Evolutionary conservation across 2,113 vertebrate genomes (phyloP), one percentile per base, ranked within the genome.

Genomic region (Scartelaos histophorus): DNA sequence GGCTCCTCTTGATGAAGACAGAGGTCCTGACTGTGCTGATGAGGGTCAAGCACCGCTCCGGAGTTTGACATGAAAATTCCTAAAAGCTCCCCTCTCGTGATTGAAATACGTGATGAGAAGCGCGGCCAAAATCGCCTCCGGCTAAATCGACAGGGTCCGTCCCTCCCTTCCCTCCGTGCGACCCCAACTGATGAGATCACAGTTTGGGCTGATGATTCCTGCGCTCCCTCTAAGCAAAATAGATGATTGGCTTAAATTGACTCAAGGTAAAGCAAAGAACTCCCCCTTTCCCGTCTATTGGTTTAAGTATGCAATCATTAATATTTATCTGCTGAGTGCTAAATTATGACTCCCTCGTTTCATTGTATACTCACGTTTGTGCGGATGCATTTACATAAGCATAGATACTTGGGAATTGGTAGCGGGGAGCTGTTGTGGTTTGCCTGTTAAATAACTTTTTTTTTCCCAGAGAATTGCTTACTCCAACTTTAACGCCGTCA

Each of bases 121-220:
- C 66, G 87, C 70, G 81, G 86, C 81, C 70, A 77, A 81, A n/a
- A 35, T 58, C 17, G 73, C 85, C 80, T 73, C 75, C 69, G 75
- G 87, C 79, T 53, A 84, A 88, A 90, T 69, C 75, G 82, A 81
- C 76, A 82, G 85, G 79, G 62, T 78, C 24, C 78, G 53, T 53
- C 58, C 43, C 60, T 29, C 51, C 76, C 69, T 82, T 71, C 79
- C 75, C 79, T 78, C 19, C 65, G 70, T 65, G 61, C 47, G 78
- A 87, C 84, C 86, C 81, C 35, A 64, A 71, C 88, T 93, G 90
- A 93, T 91, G 91, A 89, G 87, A 87, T 86, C 79, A 86, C 67
- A 81, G 69, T 83, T 83, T 49, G 78, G 71, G 73, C 72, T 81
- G 85, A 86, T 86, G 87, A 91, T 82, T 86, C 69, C 70, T 46